phyloP scores from a whole-genome alignment of 2,113 vertebrate species.

The Aldabrachelys gigantea region DNA sequence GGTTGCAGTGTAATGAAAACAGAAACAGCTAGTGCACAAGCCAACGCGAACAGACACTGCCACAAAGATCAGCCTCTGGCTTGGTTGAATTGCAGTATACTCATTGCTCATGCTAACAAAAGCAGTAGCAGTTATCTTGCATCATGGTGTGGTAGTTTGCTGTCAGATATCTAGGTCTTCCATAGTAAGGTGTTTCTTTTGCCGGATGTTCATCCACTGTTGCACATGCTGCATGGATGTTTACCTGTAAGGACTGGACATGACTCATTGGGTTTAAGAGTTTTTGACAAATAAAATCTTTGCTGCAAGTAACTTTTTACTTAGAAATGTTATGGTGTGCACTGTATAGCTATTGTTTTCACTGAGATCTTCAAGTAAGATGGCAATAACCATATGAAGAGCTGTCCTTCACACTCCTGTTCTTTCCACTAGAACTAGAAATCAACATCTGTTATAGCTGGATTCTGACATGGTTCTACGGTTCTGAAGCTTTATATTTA shows the following conservation, averaged over 20 bases:
- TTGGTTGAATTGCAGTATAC: neutral
- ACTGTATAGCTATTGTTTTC: neutral
- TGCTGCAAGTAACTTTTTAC: neutral
- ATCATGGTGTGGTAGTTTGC: neutral
- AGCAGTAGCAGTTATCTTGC: neutral
- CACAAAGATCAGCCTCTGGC: neutral
- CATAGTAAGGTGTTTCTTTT: neutral
- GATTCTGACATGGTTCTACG: neutral
- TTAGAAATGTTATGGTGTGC: neutral
- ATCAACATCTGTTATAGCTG: neutral
- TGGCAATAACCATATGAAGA: neutral
- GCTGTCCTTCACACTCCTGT: neutral
- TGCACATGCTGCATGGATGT: rapidly evolving
- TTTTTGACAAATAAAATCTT: neutral
- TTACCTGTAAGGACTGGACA: neutral
- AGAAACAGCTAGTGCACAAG: neutral
- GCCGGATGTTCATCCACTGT: neutral
- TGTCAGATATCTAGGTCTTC: neutral
- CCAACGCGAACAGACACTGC: neutral
- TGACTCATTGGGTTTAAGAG: rapidly evolving
- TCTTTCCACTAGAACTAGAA: neutral
- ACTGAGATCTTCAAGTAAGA: neutral
- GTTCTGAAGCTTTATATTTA: neutral
- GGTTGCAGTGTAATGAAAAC: neutral
- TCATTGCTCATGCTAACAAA: neutral